Conservation (phyloP, 2,113 vertebrate species). For the Bubalus kerabau region DNA sequence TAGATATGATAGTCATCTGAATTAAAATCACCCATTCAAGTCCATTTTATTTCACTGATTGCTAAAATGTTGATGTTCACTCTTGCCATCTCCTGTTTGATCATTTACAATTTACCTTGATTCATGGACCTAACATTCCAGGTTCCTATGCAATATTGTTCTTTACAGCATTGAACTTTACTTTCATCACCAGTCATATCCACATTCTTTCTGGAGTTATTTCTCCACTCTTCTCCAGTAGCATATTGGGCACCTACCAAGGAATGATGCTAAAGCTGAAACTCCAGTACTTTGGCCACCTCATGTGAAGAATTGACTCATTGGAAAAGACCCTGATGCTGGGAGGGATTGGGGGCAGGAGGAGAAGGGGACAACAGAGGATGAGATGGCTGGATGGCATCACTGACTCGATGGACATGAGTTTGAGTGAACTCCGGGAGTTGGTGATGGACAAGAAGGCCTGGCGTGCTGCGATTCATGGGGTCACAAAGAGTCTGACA, state of each 20-base stretch:
- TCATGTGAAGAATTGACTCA: no score
- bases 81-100: background rate
- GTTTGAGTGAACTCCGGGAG: no score
- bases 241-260: background rate
- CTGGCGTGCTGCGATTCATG: no score
- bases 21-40: background rate
- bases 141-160: background rate
- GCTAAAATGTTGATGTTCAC: background rate
- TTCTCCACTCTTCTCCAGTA: background rate
- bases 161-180: background rate
- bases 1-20: background rate
- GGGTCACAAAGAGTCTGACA: no score
- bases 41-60: background rate
- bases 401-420: fast-evolving
- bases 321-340: no score
- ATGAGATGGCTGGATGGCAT: no score
- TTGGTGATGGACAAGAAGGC: no score
- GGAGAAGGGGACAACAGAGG: no score
- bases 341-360: no score
- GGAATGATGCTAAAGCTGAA: no score
- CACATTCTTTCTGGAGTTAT: background rate
- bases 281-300: no score
- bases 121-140: background rate
- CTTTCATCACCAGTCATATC: background rate
- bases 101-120: background rate